Evolutionary conservation across 2,888 invertebrate species (phyloP).

Genomic region (Heliothis peltigera): DNA sequence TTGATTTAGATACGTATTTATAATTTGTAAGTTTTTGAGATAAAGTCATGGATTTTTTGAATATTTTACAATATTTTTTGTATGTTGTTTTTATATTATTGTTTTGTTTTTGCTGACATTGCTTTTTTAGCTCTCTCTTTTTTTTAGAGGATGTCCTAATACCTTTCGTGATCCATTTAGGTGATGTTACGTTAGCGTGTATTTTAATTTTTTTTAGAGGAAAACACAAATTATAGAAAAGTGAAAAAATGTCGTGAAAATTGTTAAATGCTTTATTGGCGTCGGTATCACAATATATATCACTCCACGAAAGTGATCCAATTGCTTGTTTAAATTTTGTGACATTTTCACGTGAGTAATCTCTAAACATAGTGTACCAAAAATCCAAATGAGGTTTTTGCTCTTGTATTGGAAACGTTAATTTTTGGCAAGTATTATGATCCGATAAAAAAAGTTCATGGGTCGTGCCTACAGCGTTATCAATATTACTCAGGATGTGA

Average conservation of each 20-base stretch:
- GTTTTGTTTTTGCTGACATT: too few relatives aligned
- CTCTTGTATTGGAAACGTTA: slow-evolving; percentile 2
- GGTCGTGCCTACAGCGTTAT: neutral
- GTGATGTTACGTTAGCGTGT: too few relatives aligned
- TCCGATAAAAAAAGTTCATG: slow-evolving; percentile 8
- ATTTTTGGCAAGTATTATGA: slow-evolving; percentile 4
- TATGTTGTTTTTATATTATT: neutral
- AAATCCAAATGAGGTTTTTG: neutral
- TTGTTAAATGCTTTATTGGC: neutral
- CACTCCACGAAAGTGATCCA: neutral
- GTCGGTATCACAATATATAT: neutral
- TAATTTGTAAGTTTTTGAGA: neutral
- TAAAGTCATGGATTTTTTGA: neutral
- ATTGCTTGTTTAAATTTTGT: neutral
- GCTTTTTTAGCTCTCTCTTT: too few relatives aligned
- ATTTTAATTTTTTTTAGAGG: neutral
- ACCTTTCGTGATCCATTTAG: too few relatives aligned
- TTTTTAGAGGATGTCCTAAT: too few relatives aligned
- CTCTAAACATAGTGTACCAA: neutral
- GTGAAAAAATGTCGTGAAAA: neutral
- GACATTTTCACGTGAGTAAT: neutral
- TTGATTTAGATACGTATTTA: neutral
- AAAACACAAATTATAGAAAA: neutral
- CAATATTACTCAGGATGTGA: neutral
- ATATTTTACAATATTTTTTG: neutral